A percentile compares a stretch with the other conserved stretches of the same genome.
Evolutionary conservation across 1,140 invertebrate genomes (phyloP).

Genomic region (Cataglyphis hispanica): DNA sequence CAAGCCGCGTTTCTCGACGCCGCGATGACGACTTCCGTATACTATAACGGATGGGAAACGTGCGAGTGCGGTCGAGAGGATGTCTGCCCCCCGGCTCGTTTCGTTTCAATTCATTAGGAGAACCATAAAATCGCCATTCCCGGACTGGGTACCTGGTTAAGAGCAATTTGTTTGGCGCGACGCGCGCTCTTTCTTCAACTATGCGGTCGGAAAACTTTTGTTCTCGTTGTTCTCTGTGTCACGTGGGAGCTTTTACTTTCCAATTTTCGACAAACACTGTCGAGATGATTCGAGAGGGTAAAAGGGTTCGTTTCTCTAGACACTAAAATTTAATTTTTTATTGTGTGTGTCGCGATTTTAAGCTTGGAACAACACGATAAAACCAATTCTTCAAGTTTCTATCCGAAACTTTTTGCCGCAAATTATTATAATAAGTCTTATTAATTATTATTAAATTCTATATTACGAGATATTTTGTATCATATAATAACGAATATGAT

Average conservation of each 20-base stretch:
- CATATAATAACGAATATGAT: background rate
- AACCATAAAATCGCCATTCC: constrained; percentile 70
- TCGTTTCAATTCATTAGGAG: constrained; percentile 80
- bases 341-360: background rate
- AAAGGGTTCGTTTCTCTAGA: constrained; percentile 31
- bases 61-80: constrained; percentile 53
- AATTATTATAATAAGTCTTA: background rate
- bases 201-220: constrained; percentile 64
- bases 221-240: constrained; percentile 31
- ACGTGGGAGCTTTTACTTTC: constrained; percentile 55
- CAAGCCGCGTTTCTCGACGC: constrained; percentile 59
- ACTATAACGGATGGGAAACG: constrained; percentile 54
- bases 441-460: background rate
- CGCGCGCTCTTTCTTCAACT: constrained; percentile 49
- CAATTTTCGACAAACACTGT: constrained; percentile 63
- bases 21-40: constrained; percentile 55
- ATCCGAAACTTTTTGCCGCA: background rate
- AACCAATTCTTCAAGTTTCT: background rate
- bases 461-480: background rate
- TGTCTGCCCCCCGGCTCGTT: constrained; percentile 68
- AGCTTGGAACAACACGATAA: no score
- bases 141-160: constrained; percentile 62
- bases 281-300: constrained; percentile 53
- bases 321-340: background rate
- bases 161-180: constrained; percentile 66